These are phyloP conservation scores for human (Homo sapiens) DNA, from an alignment of 2,113 vertebrate genomes.

Conservation along the genomic window DNA sequence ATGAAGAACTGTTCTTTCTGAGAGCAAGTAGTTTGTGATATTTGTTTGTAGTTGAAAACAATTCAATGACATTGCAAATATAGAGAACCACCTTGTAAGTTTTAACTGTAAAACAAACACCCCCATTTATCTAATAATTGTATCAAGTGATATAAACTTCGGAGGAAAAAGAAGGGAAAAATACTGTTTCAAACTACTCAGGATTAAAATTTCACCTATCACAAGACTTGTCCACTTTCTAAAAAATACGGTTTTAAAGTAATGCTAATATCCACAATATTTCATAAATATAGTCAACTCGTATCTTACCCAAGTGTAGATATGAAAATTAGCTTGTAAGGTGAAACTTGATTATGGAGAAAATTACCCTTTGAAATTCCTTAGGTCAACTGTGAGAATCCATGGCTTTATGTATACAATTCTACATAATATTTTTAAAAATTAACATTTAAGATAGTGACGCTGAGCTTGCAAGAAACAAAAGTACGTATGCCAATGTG, in stretches of 20 bases:
- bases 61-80: neutral
- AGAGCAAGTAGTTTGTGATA: neutral
- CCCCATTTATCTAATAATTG: neutral
- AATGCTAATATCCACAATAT: neutral
- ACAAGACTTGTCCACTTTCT: neutral
- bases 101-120: neutral
- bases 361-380: neutral
- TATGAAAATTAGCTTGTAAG: slow-evolving; percentile 2
- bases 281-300: neutral
- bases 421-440: neutral
- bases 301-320: neutral
- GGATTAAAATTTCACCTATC: neutral
- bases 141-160: neutral
- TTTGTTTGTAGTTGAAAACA: slow-evolving; percentile 2
- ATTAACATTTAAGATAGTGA: slow-evolving; percentile 8
- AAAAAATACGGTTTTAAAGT: neutral
- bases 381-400: neutral
- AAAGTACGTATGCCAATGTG: neutral
- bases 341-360: neutral
- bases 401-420: neutral
- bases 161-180: neutral
- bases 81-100: neutral
- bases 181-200: neutral
- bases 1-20: neutral
- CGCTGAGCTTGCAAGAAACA: neutral